phyloP scores from a whole-genome alignment of 2,113 vertebrate species.

The Proteles cristata region DNA sequence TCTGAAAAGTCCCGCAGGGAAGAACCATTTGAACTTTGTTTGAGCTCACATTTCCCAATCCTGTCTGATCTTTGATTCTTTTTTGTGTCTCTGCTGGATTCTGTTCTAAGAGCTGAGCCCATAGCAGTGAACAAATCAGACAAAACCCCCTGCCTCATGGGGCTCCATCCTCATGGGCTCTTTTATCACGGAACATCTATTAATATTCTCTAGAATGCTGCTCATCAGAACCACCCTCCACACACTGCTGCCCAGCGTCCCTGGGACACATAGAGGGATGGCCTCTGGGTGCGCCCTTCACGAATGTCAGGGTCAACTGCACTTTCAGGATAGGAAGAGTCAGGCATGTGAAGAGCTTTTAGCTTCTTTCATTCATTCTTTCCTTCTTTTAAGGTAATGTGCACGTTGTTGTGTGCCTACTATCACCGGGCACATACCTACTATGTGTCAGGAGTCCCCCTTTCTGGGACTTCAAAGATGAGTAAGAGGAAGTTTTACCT shows the following conservation, averaged over 20 bases:
- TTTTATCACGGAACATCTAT: background rate
- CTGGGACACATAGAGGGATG: background rate
- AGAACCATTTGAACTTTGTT: background rate
- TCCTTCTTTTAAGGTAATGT: background rate
- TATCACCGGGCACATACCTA: background rate
- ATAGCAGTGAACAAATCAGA: background rate
- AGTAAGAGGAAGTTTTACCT: background rate
- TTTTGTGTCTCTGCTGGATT: background rate
- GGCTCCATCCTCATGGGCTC: background rate
- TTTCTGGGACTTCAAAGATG: background rate
- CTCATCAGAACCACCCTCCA: background rate
- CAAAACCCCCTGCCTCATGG: background rate
- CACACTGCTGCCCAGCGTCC: background rate
- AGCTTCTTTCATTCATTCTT: background rate
- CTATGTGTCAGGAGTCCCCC: background rate
- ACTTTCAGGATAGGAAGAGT: background rate
- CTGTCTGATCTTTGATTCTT: background rate
- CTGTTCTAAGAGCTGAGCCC: background rate
- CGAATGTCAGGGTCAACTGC: background rate
- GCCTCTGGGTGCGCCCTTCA: background rate
- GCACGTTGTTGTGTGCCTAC: background rate
- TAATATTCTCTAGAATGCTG: background rate
- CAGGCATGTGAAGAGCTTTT: background rate
- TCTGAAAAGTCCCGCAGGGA: background rate
- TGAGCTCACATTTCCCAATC: background rate